A percentile compares a stretch with the other conserved stretches of the same genome.
Evolutionary conservation across 1,140 invertebrate species (phyloP).

Genomic region (Diploscapter pachys): DNA sequence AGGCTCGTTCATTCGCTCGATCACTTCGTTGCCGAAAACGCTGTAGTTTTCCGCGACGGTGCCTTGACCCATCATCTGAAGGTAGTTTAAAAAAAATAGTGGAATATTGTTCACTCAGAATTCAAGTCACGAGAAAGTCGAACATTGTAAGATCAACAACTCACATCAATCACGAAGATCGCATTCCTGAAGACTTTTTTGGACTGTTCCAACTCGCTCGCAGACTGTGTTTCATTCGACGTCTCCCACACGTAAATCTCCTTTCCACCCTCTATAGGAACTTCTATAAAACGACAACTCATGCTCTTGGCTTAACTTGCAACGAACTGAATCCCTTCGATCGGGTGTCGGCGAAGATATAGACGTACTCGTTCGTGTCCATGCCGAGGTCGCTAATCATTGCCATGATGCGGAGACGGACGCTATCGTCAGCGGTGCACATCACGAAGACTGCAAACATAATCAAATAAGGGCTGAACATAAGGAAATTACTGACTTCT

Average conservation of each 20-base stretch:
- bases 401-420: neutral
- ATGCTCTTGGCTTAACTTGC: neutral
- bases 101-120: no score
- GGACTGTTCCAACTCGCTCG: no score
- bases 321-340: slow-evolving; percentile 11
- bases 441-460: slow-evolving; percentile 8
- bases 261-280: neutral
- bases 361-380: slow-evolving; percentile 19
- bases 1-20: no score
- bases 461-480: neutral
- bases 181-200: no score
- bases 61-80: no score
- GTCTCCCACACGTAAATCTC: slow-evolving; percentile 6
- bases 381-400: neutral
- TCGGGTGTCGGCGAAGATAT: slow-evolving; percentile 16
- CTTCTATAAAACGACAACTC: neutral
- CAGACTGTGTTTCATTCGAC: neutral
- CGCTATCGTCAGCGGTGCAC: neutral
- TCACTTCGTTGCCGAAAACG: no score
- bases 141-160: no score
- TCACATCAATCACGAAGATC: no score
- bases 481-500: neutral
- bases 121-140: no score
- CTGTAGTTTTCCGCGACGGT: no score
- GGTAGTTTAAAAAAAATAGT: no score